phyloP scores from a whole-genome alignment of 2,113 vertebrate species.

The Irena cyanogastra region DNA sequence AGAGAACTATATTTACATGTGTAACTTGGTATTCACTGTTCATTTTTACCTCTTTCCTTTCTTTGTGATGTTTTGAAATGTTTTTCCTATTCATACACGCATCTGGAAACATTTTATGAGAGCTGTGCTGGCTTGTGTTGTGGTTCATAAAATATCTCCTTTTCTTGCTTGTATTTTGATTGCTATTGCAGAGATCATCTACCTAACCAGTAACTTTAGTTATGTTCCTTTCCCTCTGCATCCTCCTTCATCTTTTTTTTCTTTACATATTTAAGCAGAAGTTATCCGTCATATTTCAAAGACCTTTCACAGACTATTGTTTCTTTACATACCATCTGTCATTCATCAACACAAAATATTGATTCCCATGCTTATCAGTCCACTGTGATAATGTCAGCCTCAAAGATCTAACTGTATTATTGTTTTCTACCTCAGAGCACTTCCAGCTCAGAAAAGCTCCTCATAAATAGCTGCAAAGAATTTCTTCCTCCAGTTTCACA shows the following conservation, averaged over 20 bases:
- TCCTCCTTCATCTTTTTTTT: neutral
- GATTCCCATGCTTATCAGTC: neutral
- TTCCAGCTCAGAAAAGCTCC: neutral
- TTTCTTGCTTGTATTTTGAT: neutral
- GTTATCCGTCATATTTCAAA: neutral
- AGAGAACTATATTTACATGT: neutral
- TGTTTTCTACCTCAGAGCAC: neutral
- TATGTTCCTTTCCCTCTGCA: neutral
- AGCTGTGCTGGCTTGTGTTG: neutral
- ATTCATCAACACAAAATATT: neutral
- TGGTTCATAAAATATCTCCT: neutral
- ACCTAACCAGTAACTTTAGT: neutral
- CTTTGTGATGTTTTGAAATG: neutral
- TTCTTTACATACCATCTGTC: slow-evolving; percentile 5
- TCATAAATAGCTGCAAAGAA: neutral
- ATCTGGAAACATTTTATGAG: neutral
- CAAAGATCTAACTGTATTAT: neutral
- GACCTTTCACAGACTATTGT: neutral
- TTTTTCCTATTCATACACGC: neutral
- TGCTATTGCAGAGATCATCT: neutral
- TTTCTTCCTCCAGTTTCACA: neutral
- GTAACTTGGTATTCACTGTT: neutral
- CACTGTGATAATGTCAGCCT: neutral
- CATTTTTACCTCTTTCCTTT: neutral
- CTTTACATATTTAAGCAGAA: neutral